Evolutionary conservation across 2,888 invertebrate species (phyloP).

Genomic region (Drosophila longiperda): DNA sequence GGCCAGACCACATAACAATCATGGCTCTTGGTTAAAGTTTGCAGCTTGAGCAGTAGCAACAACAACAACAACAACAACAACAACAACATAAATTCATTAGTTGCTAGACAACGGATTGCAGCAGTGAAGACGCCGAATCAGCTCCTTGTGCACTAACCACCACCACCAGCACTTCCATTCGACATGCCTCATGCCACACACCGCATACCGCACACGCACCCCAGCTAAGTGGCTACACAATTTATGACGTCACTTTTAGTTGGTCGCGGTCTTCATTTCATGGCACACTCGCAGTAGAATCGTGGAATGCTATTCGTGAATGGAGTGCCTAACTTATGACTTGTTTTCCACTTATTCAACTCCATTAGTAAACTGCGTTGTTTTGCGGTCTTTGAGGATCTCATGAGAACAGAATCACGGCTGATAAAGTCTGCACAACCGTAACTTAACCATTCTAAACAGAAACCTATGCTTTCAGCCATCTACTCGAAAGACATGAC

Average conservation of each 20-base stretch:
- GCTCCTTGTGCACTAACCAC: slow-evolving; percentile 5
- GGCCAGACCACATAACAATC: slow-evolving; percentile 59
- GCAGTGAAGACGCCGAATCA: slow-evolving; percentile 6
- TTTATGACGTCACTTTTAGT: slow-evolving; percentile 75
- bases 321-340: slow-evolving; percentile 32
- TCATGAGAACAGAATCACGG: background rate
- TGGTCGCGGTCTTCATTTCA: slow-evolving; percentile 46
- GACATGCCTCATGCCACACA: too few relatives aligned
- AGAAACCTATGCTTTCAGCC: background rate
- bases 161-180: too few relatives aligned
- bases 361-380: slow-evolving; percentile 2
- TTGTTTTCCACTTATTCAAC: slow-evolving; percentile 22
- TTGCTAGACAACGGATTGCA: slow-evolving; percentile 61
- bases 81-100: slow-evolving; percentile 75
- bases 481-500: slow-evolving; percentile 10
- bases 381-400: background rate
- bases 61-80: slow-evolving; percentile 41
- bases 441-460: background rate
- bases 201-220: background rate
- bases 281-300: background rate
- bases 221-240: slow-evolving; percentile 63
- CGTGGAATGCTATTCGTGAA: slow-evolving; percentile 9
- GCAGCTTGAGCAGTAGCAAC: background rate
- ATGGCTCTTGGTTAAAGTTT: slow-evolving; percentile 65
- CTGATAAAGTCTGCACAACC: background rate